phyloP scores from a whole-genome alignment of 1,140 invertebrate species.

The Lerema accius region DNA sequence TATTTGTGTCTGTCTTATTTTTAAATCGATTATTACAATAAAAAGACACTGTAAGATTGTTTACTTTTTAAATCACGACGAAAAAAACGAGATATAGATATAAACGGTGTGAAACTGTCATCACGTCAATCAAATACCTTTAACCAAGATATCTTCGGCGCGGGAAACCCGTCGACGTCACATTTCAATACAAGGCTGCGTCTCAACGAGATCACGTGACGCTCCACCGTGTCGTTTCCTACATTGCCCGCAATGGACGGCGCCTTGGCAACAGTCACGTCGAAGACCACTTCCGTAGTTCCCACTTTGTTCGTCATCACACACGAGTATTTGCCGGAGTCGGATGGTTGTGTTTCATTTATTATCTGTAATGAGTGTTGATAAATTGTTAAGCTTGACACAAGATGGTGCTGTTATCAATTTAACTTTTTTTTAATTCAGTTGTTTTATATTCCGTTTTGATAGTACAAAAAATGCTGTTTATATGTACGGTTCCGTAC shows the following conservation, averaged over 20 bases:
- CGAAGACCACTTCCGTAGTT: slow-evolving; percentile 61
- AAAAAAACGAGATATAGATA: too few species aligned
- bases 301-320: slow-evolving; percentile 75
- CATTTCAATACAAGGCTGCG: slow-evolving; percentile 73
- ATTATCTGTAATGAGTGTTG: slow-evolving; percentile 54
- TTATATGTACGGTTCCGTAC: too few species aligned
- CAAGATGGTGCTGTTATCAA: too few species aligned
- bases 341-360: slow-evolving; percentile 58
- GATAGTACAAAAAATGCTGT: too few species aligned
- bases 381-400: too few species aligned
- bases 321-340: slow-evolving; percentile 75
- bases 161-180: slow-evolving; percentile 66
- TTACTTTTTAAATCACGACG: too few species aligned
- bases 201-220: slow-evolving; percentile 56
- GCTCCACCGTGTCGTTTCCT: slow-evolving; percentile 45
- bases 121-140: slow-evolving; percentile 68
- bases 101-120: too few species aligned
- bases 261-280: slow-evolving; percentile 58
- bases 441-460: too few species aligned
- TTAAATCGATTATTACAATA: too few species aligned
- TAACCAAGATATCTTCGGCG: slow-evolving; percentile 73
- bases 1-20: too few species aligned
- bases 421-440: too few species aligned
- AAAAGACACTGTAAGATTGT: too few species aligned
- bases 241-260: slow-evolving; percentile 60